Percentiles rank a stretch among this genome's conserved stretches.
These are phyloP conservation scores for Dusona sp. DNA, from an alignment of 2,888 invertebrate species.

Conservation along the genomic window DNA sequence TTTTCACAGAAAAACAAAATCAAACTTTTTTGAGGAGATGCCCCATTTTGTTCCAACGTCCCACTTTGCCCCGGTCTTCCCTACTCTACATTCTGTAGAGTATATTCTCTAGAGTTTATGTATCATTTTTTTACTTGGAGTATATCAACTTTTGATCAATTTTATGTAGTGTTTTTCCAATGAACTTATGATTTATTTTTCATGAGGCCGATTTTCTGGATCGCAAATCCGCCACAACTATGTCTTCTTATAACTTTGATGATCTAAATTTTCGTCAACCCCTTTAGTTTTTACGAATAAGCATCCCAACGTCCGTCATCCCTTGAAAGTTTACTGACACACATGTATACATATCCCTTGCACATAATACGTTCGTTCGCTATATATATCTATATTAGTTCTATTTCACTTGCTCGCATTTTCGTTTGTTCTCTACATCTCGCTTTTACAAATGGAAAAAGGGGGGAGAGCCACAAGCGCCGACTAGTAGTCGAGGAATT, in stretches of 20 bases:
- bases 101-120: too few relatives aligned
- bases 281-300: slow-evolving; percentile 12
- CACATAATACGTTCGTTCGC: background rate
- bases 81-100: too few relatives aligned
- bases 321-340: slow-evolving; percentile 63
- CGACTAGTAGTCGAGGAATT: slow-evolving; percentile 84
- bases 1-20: too few relatives aligned
- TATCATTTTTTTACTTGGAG: too few relatives aligned
- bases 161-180: background rate
- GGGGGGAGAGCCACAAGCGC: slow-evolving; percentile 67
- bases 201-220: background rate
- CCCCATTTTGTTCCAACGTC: too few relatives aligned
- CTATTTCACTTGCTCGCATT: slow-evolving; percentile 61
- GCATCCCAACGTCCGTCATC: slow-evolving; percentile 66
- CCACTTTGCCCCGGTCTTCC: too few relatives aligned
- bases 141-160: background rate
- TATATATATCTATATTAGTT: background rate
- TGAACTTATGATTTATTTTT: background rate
- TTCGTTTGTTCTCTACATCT: slow-evolving; percentile 58
- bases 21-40: too few relatives aligned
- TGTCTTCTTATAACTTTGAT: background rate
- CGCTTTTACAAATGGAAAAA: slow-evolving; percentile 49
- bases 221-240: background rate
- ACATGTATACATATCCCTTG: background rate
- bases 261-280: background rate